phyloP scores from a whole-genome alignment of 2,797 vertebrate genomes.

The Chrysocyon brachyurus region DNA sequence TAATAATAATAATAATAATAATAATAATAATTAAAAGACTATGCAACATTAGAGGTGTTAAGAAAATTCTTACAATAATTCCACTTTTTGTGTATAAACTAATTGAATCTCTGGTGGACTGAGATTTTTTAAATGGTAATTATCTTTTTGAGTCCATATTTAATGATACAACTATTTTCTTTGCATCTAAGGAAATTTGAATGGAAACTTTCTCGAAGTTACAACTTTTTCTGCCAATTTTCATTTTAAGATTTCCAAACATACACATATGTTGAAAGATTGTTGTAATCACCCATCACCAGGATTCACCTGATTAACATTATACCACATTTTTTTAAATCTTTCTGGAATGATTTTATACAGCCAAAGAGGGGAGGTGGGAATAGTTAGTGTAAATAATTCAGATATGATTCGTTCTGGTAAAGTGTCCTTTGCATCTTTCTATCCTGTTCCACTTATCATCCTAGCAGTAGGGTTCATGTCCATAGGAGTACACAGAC shows the following conservation, averaged over 20 bases:
- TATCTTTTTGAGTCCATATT: neutral
- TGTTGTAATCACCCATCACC: neutral
- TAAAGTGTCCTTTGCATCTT: neutral
- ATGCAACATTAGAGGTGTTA: neutral
- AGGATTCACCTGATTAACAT: neutral
- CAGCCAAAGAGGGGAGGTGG: neutral
- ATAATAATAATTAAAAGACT: neutral
- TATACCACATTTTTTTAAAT: neutral
- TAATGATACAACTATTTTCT: conserved; percentile 11
- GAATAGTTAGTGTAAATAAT: neutral
- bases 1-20: too few species aligned
- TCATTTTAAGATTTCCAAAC: neutral
- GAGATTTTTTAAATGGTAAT: conserved; percentile 1
- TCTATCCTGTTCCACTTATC: neutral
- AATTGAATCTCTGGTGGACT: conserved; percentile 12
- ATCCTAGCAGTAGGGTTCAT: neutral
- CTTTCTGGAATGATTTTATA: conserved; percentile 12
- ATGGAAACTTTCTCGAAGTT: neutral
- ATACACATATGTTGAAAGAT: neutral
- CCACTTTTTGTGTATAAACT: neutral
- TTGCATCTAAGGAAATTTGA: neutral
- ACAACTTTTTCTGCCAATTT: neutral
- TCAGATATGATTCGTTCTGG: neutral
- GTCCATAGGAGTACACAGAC: neutral
- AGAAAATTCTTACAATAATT: conserved; percentile 7